phyloP scores from a whole-genome alignment of 2,888 invertebrate species.

The Ferrisia virgata region DNA sequence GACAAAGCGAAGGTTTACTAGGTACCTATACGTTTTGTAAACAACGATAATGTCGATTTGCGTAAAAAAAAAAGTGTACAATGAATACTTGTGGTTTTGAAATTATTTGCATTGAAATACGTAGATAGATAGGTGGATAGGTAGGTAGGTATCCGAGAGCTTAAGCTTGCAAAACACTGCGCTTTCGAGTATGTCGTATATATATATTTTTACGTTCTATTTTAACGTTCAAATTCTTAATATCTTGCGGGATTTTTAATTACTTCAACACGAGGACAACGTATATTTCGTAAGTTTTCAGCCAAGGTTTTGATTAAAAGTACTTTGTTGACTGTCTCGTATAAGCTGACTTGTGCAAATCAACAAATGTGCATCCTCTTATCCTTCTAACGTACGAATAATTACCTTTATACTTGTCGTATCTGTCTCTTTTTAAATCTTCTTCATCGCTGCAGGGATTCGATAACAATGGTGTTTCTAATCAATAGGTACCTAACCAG shows the following conservation, averaged over 20 bases:
- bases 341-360: background rate
- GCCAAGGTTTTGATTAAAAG: background rate
- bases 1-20: constrained; percentile 11
- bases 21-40: background rate
- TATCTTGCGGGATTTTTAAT: constrained; percentile 19
- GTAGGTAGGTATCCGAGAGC: background rate
- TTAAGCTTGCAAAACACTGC: background rate
- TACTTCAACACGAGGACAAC: background rate
- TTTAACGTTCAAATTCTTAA: background rate
- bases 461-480: background rate
- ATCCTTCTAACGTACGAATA: background rate
- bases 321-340: background rate
- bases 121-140: too few species aligned
- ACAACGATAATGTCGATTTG: constrained; percentile 20
- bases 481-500: background rate
- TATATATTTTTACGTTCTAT: constrained; percentile 2
- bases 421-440: too few species aligned
- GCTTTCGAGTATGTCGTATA: background rate
- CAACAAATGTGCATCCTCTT: background rate
- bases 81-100: constrained; percentile 12
- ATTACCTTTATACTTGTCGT: background rate
- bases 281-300: background rate
- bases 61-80: background rate
- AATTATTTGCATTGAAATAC: constrained; percentile 25
- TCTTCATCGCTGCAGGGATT: background rate